phyloP scores from a whole-genome alignment of 2,888 invertebrate genomes.

The Dryococelus australis region DNA sequence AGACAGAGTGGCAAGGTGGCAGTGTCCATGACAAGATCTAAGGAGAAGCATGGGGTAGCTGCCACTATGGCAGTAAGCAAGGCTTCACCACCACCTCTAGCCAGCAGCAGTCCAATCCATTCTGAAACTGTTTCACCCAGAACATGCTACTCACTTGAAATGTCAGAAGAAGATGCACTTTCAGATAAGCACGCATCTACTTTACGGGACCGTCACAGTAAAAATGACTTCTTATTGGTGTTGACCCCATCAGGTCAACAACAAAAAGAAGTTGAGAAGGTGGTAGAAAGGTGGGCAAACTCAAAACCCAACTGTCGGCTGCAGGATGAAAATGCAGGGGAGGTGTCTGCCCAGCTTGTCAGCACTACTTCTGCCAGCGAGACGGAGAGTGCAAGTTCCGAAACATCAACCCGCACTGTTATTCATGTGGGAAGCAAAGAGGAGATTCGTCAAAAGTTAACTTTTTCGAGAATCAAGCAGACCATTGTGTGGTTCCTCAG shows the following conservation, averaged over 20 bases:
- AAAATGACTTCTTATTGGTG: slow-evolving; percentile 59
- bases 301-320: slow-evolving; percentile 52
- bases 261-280: slow-evolving; percentile 54
- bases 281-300: slow-evolving; percentile 60
- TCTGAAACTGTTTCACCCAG: slow-evolving; percentile 58
- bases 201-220: slow-evolving; percentile 42
- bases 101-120: slow-evolving; percentile 45
- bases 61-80: slow-evolving; percentile 62
- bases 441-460: slow-evolving; percentile 77
- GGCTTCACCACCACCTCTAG: slow-evolving; percentile 49
- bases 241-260: slow-evolving; percentile 54
- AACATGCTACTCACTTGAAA: slow-evolving; percentile 61
- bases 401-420: slow-evolving; percentile 74
- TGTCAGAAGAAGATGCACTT: slow-evolving; percentile 56
- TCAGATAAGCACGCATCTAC: slow-evolving; percentile 28
- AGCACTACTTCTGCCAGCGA: slow-evolving; percentile 65
- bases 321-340: slow-evolving; percentile 53
- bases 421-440: slow-evolving; percentile 67
- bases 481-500: background rate
- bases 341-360: background rate
- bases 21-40: slow-evolving; percentile 38
- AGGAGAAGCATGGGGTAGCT: slow-evolving; percentile 68
- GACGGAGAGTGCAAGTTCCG: slow-evolving; percentile 76
- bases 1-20: slow-evolving; percentile 46
- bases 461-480: slow-evolving; percentile 69